Base-by-base conservation (phyloP, 2,888 invertebrate species). In the Agrochola macilenta region DNA sequence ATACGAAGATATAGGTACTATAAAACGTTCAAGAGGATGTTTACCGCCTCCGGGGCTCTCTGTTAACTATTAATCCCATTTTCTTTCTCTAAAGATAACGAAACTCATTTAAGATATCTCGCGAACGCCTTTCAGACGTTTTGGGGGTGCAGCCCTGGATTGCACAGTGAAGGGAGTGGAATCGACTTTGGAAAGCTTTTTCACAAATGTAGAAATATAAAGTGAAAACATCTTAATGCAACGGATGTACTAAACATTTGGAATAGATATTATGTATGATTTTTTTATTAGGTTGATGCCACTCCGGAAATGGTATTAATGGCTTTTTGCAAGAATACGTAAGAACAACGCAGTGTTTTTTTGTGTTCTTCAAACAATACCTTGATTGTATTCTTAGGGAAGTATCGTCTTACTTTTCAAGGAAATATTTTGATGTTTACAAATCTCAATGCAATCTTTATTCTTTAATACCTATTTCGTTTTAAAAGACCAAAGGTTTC, bases 41-140 rank as follows among this genome's bases (percentile, higher is more conserved):
- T 94, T 93, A 93, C 91, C 93, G 93, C 92, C 92, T 92, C 90
- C 88, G 90, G 92, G 91, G 92, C 92, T 92, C 93, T 91, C 94
- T 93, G 94, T 95, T 96, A 95, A 95, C 96, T 96, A 96, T 95
- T 96, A 95, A 96, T 95, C 93, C 95, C 93, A 94, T 96, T 96
- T 96, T 95, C 95, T 95, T 95, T 95, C 92, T 93, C 93, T 90
- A 86, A 90, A 96, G 96, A 96, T 96, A 96, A 96, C 95, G 95
- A 96, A 96, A 96, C 96, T 96, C 96, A 95, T 96, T 96, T 95
- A 95, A 95, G 96, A 96, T 96, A 96, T 95, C 96, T 95, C 90
- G 93, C 92, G 89, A 94, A 95, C 94, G 95, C 94, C 93, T 95
- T 94, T 95, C 94, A 95, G 93, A 91, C 94, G 92, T 94, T 96